A percentile compares a stretch with the other conserved stretches of the same genome.
Evolutionary conservation across 64 coral and sea anemone species (phyloP).

Genomic region (Porites lutea): DNA sequence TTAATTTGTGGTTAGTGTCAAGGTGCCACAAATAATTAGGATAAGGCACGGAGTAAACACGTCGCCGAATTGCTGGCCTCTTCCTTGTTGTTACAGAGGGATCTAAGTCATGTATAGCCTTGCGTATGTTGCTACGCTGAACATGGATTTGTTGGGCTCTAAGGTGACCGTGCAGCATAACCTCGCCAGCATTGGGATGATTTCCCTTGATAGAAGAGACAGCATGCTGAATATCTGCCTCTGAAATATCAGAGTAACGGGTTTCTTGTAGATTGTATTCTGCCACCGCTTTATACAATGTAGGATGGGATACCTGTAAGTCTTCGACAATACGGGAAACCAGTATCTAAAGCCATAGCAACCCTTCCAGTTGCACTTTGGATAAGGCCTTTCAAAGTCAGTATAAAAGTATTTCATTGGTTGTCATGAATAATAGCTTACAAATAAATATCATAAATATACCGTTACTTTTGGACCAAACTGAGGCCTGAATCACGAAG

Average conservation of each 20-base stretch:
- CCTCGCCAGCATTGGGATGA: conserved; percentile 63
- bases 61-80: conserved; percentile 36
- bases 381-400: no score
- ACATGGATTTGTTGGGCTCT: conserved; percentile 28
- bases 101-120: conserved; percentile 41
- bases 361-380: no score
- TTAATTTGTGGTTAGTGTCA: conserved; percentile 78
- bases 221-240: conserved; percentile 6
- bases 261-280: neutral
- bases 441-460: no score
- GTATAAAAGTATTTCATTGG: no score
- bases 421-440: no score
- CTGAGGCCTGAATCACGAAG: no score
- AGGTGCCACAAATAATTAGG: conserved; percentile 71
- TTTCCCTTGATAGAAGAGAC: conserved; percentile 16
- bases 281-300: neutral
- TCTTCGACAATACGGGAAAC: no score
- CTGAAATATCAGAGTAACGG: neutral
- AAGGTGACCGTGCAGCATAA: conserved; percentile 57
- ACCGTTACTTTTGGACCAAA: no score
- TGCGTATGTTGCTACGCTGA: conserved; percentile 19
- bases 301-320: no score
- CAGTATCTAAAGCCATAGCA: no score
- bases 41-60: conserved; percentile 45
- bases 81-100: neutral